phyloP scores from a whole-genome alignment of 2,888 invertebrate species.

The Noctuana brunneofusca region DNA sequence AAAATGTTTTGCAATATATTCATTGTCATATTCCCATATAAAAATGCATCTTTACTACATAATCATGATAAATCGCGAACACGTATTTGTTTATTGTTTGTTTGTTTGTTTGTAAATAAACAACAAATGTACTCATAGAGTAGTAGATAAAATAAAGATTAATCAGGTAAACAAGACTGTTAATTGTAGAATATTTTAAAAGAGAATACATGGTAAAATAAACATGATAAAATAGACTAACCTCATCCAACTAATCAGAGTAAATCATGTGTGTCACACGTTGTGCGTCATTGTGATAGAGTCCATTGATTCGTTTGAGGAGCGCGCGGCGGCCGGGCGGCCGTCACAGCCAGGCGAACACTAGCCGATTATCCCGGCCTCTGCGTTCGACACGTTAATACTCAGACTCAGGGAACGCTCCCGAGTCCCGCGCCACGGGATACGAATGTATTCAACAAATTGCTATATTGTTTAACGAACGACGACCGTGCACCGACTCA shows the following conservation, averaged over 20 bases:
- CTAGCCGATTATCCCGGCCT: slow-evolving; percentile 22
- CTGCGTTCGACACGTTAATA: slow-evolving; percentile 21
- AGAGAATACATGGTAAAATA: slow-evolving; percentile 1
- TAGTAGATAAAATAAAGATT: not conserved
- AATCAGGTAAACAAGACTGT: not conserved
- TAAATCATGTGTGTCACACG: slow-evolving; percentile 42
- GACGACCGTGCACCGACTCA: slow-evolving; percentile 58
- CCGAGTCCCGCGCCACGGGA: slow-evolving; percentile 14
- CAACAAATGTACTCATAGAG: not conserved
- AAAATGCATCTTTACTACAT: not conserved
- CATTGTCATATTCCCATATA: not conserved
- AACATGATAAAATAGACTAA: slow-evolving; percentile 51
- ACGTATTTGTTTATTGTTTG: not conserved
- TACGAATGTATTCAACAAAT: slow-evolving; percentile 47
- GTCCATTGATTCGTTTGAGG: slow-evolving; percentile 49
- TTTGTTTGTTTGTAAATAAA: slow-evolving; percentile 22
- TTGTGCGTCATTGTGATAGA: slow-evolving; percentile 49
- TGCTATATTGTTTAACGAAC: slow-evolving; percentile 48
- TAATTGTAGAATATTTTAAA: not conserved
- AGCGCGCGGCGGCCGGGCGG: slow-evolving; percentile 43
- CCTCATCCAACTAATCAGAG: slow-evolving; percentile 52
- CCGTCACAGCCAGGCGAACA: slow-evolving; percentile 21
- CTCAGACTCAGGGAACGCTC: slow-evolving; percentile 12
- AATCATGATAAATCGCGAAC: not conserved
- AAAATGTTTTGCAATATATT: not conserved